phyloP scores from a whole-genome alignment of 1,140 invertebrate genomes.

The Trichoplusia ni region DNA sequence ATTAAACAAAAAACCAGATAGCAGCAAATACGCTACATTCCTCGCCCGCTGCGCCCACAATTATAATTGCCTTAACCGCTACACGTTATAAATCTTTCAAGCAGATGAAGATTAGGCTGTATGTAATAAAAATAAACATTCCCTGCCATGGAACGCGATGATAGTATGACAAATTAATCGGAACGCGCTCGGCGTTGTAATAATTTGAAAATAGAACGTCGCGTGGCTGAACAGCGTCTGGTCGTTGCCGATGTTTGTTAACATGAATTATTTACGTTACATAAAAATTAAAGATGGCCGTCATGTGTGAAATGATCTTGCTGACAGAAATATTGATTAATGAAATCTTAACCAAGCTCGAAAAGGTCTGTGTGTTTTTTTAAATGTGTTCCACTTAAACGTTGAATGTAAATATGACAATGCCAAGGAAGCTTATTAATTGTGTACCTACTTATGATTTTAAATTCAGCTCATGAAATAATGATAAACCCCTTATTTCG shows the following conservation, averaged over 20 bases:
- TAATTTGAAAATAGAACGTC: conserved; percentile 54
- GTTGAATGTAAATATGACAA: too few species aligned
- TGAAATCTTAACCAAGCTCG: conserved; percentile 7
- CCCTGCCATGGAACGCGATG: conserved; percentile 35
- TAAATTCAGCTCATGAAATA: too few species aligned
- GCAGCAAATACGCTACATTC: conserved; percentile 39
- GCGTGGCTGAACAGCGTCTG: conserved; percentile 25
- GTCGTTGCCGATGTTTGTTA: too few species aligned
- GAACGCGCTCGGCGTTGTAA: conserved; percentile 47
- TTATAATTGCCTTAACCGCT: conserved; percentile 42
- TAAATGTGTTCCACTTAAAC: too few species aligned
- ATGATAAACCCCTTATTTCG: too few species aligned
- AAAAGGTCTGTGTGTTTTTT: too few species aligned
- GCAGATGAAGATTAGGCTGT: conserved; percentile 44
- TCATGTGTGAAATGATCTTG: conserved; percentile 6
- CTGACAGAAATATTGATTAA: conserved; percentile 9
- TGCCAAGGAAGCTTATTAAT: too few species aligned
- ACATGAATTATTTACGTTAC: too few species aligned
- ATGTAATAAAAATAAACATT: conserved; percentile 55
- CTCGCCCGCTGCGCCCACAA: conserved; percentile 32
- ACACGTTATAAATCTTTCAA: conserved; percentile 48
- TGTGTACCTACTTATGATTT: too few species aligned
- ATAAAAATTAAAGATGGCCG: too few species aligned
- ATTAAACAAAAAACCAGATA: conserved; percentile 23
- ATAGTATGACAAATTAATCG: conserved; percentile 60